A percentile compares a stretch with the other conserved stretches of the same genome.
Conservation (phyloP, 1,140 invertebrate species). For the Conus ventricosus region DNA sequence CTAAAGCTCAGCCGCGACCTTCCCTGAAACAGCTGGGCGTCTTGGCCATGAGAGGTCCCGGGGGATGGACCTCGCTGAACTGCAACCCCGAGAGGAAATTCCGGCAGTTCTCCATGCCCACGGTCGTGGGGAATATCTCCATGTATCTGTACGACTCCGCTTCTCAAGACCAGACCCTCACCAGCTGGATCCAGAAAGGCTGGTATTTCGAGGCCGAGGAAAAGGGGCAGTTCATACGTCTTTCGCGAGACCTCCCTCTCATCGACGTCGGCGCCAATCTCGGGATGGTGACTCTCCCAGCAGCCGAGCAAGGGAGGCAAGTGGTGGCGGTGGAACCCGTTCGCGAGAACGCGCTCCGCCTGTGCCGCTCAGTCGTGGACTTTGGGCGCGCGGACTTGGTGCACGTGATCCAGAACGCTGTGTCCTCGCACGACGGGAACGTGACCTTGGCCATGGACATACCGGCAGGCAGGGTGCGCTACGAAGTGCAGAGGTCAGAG, state of each 20-base stretch:
- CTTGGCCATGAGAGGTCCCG: background rate
- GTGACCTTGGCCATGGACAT: background rate
- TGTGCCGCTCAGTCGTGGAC: constrained; percentile 43
- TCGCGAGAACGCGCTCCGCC: constrained; percentile 37
- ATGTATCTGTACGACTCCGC: background rate
- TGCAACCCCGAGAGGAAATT: background rate
- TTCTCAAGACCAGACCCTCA: background rate
- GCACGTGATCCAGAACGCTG: constrained; percentile 12
- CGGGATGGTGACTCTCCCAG: constrained; percentile 42
- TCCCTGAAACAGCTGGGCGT: too few species aligned
- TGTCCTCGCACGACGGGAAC: constrained; percentile 1
- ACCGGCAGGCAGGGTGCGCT: background rate
- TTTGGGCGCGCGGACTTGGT: background rate
- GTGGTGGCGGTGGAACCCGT: constrained; percentile 47
- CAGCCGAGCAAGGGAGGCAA: constrained; percentile 36
- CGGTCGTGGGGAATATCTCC: background rate
- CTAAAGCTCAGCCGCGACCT: too few species aligned
- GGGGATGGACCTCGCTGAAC: background rate
- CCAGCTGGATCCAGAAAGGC: background rate
- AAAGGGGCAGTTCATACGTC: background rate
- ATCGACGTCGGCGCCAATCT: constrained; percentile 51
- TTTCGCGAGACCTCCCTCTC: constrained; percentile 25
- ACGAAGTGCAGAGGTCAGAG: background rate
- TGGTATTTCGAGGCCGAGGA: background rate
- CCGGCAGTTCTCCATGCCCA: background rate